Conservation (phyloP, 2,888 invertebrate genomes). For the Patella ulyssiponensis region DNA sequence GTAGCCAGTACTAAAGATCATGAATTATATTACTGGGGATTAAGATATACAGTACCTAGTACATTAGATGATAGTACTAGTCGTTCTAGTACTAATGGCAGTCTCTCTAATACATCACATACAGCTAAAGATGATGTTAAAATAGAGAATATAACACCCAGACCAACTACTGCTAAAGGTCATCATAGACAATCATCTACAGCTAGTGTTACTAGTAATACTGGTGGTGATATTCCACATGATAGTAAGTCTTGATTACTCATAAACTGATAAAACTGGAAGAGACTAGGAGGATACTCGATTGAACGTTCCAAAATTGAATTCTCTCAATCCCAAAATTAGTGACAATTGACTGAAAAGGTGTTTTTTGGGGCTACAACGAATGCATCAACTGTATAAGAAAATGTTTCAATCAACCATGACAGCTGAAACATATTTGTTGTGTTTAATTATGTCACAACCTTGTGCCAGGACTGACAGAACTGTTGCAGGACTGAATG, state of each 20-base stretch:
- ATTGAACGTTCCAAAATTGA: too few species aligned
- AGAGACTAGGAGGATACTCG: too few species aligned
- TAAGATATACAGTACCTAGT: conserved; percentile 51
- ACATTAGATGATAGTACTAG: conserved; percentile 44
- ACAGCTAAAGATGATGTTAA: conserved; percentile 44
- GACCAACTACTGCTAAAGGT: conserved; percentile 21
- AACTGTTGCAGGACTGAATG: too few species aligned
- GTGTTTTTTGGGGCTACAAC: too few species aligned
- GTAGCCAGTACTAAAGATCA: conserved; percentile 79
- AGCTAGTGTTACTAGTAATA: conserved; percentile 41
- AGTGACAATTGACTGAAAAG: too few species aligned
- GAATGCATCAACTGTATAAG: too few species aligned
- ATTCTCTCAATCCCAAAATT: too few species aligned
- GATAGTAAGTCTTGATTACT: not conserved
- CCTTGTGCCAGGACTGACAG: too few species aligned
- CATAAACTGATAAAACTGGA: too few species aligned
- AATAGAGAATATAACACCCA: conserved; percentile 47
- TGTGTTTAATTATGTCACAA: too few species aligned
- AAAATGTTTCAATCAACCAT: too few species aligned
- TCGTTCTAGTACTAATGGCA: conserved; percentile 46
- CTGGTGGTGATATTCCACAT: conserved; percentile 11
- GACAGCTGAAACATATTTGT: too few species aligned
- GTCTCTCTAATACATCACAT: conserved; percentile 16
- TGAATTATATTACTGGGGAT: conserved; percentile 81
- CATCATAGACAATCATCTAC: conserved; percentile 51